A percentile compares a stretch with the other conserved stretches of the same genome.
Evolutionary conservation across 2,113 vertebrate genomes (phyloP).

Genomic region (Pachyramphus minor): DNA sequence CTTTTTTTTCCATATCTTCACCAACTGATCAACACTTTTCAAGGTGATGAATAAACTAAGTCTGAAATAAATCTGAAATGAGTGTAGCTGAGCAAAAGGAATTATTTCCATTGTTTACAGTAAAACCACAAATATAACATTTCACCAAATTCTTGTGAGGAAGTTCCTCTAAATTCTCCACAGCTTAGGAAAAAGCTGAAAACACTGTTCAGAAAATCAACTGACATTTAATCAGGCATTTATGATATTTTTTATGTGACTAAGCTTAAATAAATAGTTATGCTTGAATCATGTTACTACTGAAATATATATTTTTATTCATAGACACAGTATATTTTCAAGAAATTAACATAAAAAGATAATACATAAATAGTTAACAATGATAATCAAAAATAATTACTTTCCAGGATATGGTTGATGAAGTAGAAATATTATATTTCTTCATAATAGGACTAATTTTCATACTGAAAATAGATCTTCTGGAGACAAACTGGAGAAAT

Average conservation of each 20-base stretch:
- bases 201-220: neutral
- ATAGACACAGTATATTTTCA: neutral
- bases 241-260: neutral
- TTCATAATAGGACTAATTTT: neutral
- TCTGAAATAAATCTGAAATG: neutral
- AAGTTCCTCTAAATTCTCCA: neutral
- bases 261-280: neutral
- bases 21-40: neutral
- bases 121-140: neutral
- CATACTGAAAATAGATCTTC: neutral
- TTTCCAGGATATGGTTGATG: neutral
- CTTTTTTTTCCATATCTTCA: neutral
- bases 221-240: neutral
- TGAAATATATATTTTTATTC: neutral
- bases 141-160: neutral
- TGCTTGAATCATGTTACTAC: neutral
- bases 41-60: neutral
- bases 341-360: neutral
- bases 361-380: neutral
- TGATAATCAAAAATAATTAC: neutral
- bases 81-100: neutral
- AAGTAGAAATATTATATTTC: neutral
- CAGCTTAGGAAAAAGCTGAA: neutral
- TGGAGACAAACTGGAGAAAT: neutral
- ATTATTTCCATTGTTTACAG: neutral